Base-by-base conservation (phyloP, 2,113 vertebrate genomes). In the Crocuta crocuta region DNA sequence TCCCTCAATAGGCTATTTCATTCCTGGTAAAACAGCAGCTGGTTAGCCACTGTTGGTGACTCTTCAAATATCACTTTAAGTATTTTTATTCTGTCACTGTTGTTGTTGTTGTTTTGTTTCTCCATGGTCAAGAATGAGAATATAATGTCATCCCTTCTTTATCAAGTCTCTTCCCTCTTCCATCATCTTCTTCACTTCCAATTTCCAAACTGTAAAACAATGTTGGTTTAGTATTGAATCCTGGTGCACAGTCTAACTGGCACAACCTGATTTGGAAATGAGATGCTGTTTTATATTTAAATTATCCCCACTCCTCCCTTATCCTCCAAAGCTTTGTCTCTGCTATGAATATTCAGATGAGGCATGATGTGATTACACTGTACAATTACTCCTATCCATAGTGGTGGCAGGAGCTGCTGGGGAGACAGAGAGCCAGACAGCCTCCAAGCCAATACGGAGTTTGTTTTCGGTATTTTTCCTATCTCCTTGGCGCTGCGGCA, bases 341-440 rank as follows among this genome's bases (percentile, higher is more conserved):
- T 82, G 98, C 97, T 98, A 99, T 98, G 98, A 99, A 99, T 99
- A 99, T 99, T 99, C 98, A 99, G 99, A 99, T 99, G 98, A 99
- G 99, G 95, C 6, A 88, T 98, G 98, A 99, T 99, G 99, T 99
- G 99, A 99, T 99, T 98, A 99, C 99, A 98, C 98, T 98, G 98
- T 98, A 98, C 99, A 99, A 99, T 99, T 99, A 99, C 98, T 99
- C 68, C 95, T 98, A 99, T 99, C 99, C 99, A 98, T 98, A 99
- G 98, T 97, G 97, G 98, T 98, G 94, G 98, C 24, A 26, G 97
- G 97, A 97, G 92, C 96, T 96, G 97, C 97, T 55, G 96, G 96
- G 93, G 93, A 98, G 94, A 97, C 97, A 88, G 87, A 95, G 97
- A 98, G 97, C 97, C 97, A 97, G 98, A 95, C 74, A 89, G 97